Percentiles rank a stretch among this genome's conserved stretches.
These are phyloP conservation scores for Anguilla pacifica DNA, from an alignment of 2,797 vertebrate genomes.

Conservation along the genomic window DNA sequence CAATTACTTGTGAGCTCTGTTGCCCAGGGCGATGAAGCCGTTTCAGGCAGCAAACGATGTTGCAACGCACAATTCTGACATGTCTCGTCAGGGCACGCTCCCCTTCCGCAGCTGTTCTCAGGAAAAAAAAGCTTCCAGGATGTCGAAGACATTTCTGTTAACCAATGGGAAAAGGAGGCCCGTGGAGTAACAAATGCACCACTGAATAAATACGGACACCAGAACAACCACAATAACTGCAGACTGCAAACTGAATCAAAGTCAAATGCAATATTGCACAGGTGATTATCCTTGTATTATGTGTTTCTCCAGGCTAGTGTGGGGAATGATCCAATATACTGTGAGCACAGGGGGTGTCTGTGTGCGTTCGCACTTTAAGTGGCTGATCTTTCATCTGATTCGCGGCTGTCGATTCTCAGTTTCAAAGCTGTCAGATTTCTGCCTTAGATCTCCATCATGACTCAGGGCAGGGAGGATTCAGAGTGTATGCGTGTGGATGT, in stretches of 20 bases:
- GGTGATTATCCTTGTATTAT: not conserved
- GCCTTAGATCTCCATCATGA: not conserved
- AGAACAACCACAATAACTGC: not conserved
- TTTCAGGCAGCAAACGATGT: not conserved
- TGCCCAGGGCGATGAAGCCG: not conserved
- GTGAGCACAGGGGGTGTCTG: not conserved
- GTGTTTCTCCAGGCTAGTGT: not conserved
- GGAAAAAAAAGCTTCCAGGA: not conserved
- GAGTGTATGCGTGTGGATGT: too few relatives aligned
- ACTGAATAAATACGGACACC: not conserved
- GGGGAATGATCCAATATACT: not conserved
- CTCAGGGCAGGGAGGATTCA: too few relatives aligned
- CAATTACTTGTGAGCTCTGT: not conserved
- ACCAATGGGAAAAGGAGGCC: not conserved
- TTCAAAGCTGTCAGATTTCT: not conserved
- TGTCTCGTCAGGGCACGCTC: not conserved
- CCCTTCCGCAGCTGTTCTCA: not conserved
- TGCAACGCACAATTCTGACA: not conserved
- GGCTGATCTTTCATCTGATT: not conserved
- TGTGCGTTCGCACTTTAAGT: too few relatives aligned
- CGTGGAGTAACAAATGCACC: not conserved
- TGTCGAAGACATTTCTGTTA: not conserved
- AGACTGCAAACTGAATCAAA: not conserved
- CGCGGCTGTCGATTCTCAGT: not conserved
- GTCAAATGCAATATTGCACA: not conserved